A percentile compares a stretch with the other conserved stretches of the same genome.
These are phyloP conservation scores for Ammodytes marinus DNA, from an alignment of 2,113 vertebrate genomes.

Conservation along the genomic window DNA sequence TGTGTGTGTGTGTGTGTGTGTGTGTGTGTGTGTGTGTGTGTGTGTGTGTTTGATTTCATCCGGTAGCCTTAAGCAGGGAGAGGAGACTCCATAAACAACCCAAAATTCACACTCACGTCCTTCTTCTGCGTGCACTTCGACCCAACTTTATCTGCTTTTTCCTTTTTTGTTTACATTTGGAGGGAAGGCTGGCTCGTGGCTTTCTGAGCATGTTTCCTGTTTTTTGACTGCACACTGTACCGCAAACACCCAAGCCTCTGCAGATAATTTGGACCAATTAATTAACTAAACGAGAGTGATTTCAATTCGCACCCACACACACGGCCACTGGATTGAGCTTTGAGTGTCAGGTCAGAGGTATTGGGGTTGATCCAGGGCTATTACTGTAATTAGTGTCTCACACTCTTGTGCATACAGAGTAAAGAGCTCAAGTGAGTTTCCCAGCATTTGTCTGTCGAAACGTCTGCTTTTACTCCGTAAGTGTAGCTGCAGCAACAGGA, in stretches of 20 bases:
- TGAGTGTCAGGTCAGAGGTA: slow-evolving; percentile 30
- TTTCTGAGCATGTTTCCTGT: neutral
- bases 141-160: slow-evolving; percentile 10
- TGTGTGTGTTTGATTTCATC: slow-evolving; percentile 21
- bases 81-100: neutral
- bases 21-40: slow-evolving; percentile 9
- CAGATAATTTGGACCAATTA: slow-evolving; percentile 37
- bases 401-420: neutral
- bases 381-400: slow-evolving; percentile 28
- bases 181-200: neutral
- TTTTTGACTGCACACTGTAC: neutral
- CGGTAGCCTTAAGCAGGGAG: slow-evolving; percentile 44
- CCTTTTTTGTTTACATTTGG: neutral
- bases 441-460: neutral
- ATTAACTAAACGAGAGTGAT: slow-evolving; percentile 30
- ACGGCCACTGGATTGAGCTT: slow-evolving; percentile 5
- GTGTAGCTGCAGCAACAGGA: neutral
- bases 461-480: neutral
- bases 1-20: slow-evolving; percentile 9
- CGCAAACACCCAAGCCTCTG: slow-evolving; percentile 12
- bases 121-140: slow-evolving; percentile 7
- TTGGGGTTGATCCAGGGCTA: neutral
- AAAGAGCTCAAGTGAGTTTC: slow-evolving; percentile 22
- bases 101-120: slow-evolving; percentile 7
- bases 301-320: slow-evolving; percentile 37